Percentiles rank a stretch among this genome's conserved stretches.
Evolutionary conservation across 2,797 vertebrate genomes (phyloP).

Genomic region (Sebastes itinus): DNA sequence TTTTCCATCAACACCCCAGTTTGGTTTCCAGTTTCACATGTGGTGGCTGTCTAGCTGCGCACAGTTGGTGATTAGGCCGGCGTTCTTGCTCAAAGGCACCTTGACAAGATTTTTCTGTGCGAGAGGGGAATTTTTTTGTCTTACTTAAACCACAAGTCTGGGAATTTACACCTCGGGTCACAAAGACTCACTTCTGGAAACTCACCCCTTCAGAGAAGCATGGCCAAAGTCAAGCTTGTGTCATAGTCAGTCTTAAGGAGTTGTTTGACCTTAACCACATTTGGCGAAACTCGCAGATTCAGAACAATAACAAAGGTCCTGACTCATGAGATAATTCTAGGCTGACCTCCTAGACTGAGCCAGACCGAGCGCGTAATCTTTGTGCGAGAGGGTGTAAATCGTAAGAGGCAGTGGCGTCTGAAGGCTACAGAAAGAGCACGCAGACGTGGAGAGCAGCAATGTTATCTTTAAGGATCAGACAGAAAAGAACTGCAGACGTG

Average conservation of each 20-base stretch:
- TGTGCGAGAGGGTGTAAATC: slow-evolving; percentile 13
- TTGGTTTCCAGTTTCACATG: neutral
- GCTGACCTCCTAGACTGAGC: slow-evolving; percentile 21
- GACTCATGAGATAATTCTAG: slow-evolving; percentile 41
- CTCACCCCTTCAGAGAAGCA: neutral
- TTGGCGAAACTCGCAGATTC: slow-evolving; percentile 7
- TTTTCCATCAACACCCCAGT: slow-evolving; percentile 1
- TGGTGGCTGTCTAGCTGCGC: neutral
- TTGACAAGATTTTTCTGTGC: neutral
- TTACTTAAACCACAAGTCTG: neutral
- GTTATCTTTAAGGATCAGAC: slow-evolving; percentile 49
- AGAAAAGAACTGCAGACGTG: slow-evolving; percentile 40
- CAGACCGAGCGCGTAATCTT: slow-evolving; percentile 1
- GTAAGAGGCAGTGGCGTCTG: slow-evolving; percentile 15
- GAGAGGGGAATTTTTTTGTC: neutral
- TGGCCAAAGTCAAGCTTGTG: neutral
- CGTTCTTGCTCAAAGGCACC: slow-evolving; percentile 9
- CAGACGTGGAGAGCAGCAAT: slow-evolving; percentile 25
- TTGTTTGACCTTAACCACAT: slow-evolving; percentile 10
- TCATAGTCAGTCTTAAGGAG: neutral
- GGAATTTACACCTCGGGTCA: slow-evolving; percentile 2
- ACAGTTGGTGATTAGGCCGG: neutral
- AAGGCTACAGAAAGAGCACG: slow-evolving; percentile 20
- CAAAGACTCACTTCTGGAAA: neutral
- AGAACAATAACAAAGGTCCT: slow-evolving; percentile 17